phyloP scores from a whole-genome alignment of 2,888 invertebrate genomes.

The Iselma pallidipennis region DNA sequence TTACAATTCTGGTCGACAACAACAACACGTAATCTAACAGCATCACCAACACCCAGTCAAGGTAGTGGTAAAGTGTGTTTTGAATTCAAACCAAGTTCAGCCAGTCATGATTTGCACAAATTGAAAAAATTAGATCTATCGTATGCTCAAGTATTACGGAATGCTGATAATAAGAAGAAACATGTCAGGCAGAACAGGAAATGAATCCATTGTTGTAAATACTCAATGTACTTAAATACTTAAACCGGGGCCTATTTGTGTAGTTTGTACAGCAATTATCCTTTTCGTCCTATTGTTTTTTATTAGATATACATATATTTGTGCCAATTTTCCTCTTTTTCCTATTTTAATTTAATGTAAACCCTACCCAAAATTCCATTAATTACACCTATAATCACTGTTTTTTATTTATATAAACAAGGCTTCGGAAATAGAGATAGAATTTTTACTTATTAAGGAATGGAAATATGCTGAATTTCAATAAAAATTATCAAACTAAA shows the following conservation, averaged over 20 bases:
- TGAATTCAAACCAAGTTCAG: constrained; percentile 69
- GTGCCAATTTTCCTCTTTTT: not conserved
- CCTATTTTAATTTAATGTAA: not conserved
- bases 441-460: not conserved
- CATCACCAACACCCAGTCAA: constrained; percentile 64
- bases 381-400: not conserved
- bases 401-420: too few species aligned
- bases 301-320: not conserved
- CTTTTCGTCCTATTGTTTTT: not conserved
- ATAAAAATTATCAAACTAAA: not conserved
- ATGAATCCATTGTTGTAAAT: constrained; percentile 18
- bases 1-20: constrained; percentile 66
- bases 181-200: constrained; percentile 36
- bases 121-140: constrained; percentile 80
- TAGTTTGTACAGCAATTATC: not conserved
- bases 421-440: not conserved
- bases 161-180: constrained; percentile 62
- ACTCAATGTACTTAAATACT: not conserved
- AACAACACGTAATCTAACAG: constrained; percentile 56
- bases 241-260: too few species aligned
- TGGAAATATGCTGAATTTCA: not conserved
- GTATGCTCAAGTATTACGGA: constrained; percentile 81
- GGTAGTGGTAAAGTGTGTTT: constrained; percentile 54
- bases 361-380: not conserved
- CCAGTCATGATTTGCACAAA: constrained; percentile 82